phyloP scores from a whole-genome alignment of 2,113 vertebrate genomes.

The Laterallus jamaicensis region DNA sequence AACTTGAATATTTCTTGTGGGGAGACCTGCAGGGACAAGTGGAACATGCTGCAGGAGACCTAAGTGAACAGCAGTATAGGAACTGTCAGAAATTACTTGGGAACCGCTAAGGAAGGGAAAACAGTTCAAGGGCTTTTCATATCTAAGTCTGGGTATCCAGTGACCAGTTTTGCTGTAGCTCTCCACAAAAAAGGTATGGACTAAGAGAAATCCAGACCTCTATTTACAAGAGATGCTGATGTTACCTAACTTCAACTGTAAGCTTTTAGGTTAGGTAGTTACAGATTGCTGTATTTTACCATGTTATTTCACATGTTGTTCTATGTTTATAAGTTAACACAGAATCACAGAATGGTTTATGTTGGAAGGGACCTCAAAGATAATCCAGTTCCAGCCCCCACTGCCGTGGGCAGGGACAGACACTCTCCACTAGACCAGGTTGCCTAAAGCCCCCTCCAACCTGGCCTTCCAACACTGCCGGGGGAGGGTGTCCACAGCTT shows the following conservation, averaged over 20 bases:
- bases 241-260: not conserved
- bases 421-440: too few relatives aligned
- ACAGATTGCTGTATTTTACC: not conserved
- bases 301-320: not conserved
- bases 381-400: too few relatives aligned
- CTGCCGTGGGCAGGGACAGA: too few relatives aligned
- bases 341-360: too few relatives aligned
- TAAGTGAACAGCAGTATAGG: not conserved
- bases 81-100: not conserved
- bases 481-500: too few relatives aligned
- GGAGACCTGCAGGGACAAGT: not conserved
- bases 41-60: fast-evolving
- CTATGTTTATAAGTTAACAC: not conserved
- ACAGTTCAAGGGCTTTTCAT: not conserved
- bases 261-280: not conserved
- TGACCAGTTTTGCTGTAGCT: fast-evolving
- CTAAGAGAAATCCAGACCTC: not conserved
- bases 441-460: too few relatives aligned
- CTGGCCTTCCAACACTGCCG: too few relatives aligned
- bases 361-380: too few relatives aligned
- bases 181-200: not conserved
- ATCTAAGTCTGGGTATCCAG: not conserved
- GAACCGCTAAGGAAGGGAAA: not conserved
- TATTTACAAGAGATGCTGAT: not conserved
- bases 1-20: not conserved